phyloP scores from a whole-genome alignment of 2,113 vertebrate species.

The Tetrax tetrax region DNA sequence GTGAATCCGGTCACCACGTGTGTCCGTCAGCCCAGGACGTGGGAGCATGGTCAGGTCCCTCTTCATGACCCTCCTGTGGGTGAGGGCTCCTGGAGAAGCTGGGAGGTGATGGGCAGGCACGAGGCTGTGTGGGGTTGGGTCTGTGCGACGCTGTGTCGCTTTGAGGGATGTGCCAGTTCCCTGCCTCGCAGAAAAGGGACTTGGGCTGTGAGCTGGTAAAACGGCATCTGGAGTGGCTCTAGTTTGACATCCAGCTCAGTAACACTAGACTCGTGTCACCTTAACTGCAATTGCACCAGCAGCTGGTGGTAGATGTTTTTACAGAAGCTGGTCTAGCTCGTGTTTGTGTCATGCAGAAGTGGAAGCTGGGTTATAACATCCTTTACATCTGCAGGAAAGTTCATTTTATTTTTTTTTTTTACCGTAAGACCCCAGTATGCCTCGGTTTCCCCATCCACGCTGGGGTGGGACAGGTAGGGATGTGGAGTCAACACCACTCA shows the following conservation, averaged over 20 bases:
- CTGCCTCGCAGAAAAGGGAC: background rate
- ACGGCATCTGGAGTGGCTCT: background rate
- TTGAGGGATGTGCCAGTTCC: background rate
- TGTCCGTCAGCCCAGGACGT: rapidly evolving
- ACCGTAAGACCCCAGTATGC: rapidly evolving
- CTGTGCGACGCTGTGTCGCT: background rate
- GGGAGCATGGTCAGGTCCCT: background rate
- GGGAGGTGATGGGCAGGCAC: background rate
- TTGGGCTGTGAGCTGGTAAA: background rate
- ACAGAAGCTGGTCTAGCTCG: background rate
- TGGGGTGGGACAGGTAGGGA: background rate
- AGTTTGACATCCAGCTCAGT: background rate
- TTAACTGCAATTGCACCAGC: background rate
- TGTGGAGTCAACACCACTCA: background rate
- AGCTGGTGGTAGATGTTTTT: background rate
- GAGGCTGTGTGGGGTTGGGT: background rate
- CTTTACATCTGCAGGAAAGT: background rate
- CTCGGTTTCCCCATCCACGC: background rate
- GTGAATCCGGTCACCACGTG: rapidly evolving
- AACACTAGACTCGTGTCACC: background rate
- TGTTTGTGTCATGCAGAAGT: background rate
- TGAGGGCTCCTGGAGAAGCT: background rate
- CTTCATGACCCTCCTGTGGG: rapidly evolving
- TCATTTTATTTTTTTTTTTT: background rate
- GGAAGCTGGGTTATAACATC: background rate